phyloP scores from a whole-genome alignment of 2,888 invertebrate species.

The Agrenia bidenticulata region DNA sequence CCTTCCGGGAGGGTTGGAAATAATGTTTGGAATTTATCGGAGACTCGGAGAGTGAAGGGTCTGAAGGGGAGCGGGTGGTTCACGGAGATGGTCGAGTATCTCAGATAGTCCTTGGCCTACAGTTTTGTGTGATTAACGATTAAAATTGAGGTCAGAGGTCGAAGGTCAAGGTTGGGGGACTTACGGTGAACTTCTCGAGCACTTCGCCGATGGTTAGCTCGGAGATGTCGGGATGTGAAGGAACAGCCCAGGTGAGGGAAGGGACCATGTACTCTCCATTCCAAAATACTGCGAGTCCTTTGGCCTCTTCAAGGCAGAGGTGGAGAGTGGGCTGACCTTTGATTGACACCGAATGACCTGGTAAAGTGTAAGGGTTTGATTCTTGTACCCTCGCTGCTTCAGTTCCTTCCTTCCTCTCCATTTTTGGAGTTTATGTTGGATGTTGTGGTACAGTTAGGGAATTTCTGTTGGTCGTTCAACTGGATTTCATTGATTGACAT shows the following conservation, averaged over 20 bases:
- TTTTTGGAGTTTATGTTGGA: too few relatives aligned
- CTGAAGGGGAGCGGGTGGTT: background rate
- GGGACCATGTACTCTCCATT: background rate
- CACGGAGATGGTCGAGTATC: background rate
- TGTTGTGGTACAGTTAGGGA: too few relatives aligned
- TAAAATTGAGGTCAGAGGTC: too few relatives aligned
- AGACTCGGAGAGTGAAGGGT: background rate
- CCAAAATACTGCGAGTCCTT: conserved; percentile 13
- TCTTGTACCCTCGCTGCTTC: too few relatives aligned
- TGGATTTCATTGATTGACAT: too few relatives aligned
- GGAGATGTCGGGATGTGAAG: background rate
- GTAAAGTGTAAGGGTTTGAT: too few relatives aligned
- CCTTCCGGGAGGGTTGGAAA: background rate
- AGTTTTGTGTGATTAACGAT: background rate
- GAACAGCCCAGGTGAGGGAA: background rate
- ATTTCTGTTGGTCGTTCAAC: too few relatives aligned
- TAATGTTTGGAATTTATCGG: background rate
- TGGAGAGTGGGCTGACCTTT: too few relatives aligned
- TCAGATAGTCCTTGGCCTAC: conserved; percentile 1
- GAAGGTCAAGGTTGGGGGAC: too few relatives aligned
- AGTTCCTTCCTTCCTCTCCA: too few relatives aligned
- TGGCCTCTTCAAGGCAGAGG: conserved; percentile 4
- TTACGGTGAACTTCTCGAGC: background rate
- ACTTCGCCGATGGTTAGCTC: background rate
- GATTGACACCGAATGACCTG: too few relatives aligned